Percentiles rank a stretch among this genome's conserved stretches.
Conservation (phyloP, 2,113 vertebrate genomes). For the Eurypyga helias region DNA sequence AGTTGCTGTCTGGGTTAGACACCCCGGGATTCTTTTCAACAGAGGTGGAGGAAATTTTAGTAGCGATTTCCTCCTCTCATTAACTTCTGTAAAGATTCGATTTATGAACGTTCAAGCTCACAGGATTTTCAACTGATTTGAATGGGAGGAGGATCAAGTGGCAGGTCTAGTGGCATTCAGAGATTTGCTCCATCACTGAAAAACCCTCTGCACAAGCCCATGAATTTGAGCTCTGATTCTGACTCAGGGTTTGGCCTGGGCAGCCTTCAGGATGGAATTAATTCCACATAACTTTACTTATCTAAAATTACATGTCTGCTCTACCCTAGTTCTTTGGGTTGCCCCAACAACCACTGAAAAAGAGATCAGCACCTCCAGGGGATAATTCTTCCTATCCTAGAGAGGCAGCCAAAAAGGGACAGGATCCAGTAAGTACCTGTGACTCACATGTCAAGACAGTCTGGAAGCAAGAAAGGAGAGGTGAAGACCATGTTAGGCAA, state of each 20-base stretch:
- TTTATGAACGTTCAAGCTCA: conserved; percentile 2
- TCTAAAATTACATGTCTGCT: neutral
- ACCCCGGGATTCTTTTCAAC: conserved; percentile 57
- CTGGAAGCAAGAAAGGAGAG: neutral
- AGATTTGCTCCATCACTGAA: conserved; percentile 39
- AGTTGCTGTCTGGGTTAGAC: conserved; percentile 63
- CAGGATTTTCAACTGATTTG: conserved; percentile 18
- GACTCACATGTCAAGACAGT: neutral
- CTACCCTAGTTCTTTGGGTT: neutral
- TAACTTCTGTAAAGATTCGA: conserved; percentile 19
- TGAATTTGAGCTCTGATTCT: neutral
- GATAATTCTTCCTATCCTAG: neutral
- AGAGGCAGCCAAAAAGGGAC: neutral
- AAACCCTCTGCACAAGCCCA: neutral
- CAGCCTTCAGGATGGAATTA: neutral
- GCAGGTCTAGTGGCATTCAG: neutral
- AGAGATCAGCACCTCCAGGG: neutral
- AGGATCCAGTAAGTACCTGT: conserved; percentile 10
- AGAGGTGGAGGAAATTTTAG: conserved; percentile 51
- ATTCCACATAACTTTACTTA: neutral
- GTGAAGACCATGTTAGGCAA: neutral
- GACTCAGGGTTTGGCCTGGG: conserved; percentile 35
- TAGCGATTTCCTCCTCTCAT: conserved; percentile 52
- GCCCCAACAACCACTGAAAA: neutral
- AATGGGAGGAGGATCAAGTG: conserved; percentile 15